These are phyloP conservation scores for Mizuhopecten yessoensis DNA, from an alignment of 1,140 invertebrate genomes.

Conservation along the genomic window DNA sequence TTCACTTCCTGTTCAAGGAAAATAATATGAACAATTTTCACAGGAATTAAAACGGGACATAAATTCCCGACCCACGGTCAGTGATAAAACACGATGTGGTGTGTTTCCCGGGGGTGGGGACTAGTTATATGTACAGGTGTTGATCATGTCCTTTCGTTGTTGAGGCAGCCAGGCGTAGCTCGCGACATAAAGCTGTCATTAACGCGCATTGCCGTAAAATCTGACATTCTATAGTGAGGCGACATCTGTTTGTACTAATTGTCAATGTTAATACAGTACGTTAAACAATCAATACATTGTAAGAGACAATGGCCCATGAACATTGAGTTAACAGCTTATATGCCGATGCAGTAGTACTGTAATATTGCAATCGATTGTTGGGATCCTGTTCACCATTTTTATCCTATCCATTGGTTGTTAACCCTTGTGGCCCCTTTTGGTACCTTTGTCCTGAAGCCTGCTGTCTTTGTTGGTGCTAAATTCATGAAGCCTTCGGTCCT, in stretches of 20 bases:
- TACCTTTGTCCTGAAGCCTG: too few species aligned
- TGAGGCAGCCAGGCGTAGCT: not conserved
- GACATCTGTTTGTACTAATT: slow-evolving; percentile 8
- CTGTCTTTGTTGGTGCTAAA: too few species aligned
- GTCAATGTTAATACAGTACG: too few species aligned
- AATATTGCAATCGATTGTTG: too few species aligned
- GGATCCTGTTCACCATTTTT: too few species aligned
- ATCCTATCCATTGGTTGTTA: too few species aligned
- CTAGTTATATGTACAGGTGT: slow-evolving; percentile 8
- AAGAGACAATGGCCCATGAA: too few species aligned
- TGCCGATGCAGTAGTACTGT: too few species aligned
- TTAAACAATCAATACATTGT: not conserved
- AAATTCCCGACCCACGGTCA: too few species aligned
- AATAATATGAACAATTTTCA: not conserved
- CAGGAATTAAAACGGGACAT: not conserved
- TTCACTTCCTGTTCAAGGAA: not conserved
- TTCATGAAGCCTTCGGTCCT: too few species aligned
- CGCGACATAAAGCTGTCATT: not conserved
- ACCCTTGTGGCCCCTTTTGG: too few species aligned
- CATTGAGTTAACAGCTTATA: too few species aligned
- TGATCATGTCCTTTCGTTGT: not conserved
- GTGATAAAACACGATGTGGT: not conserved
- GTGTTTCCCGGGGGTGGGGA: slow-evolving; percentile 21
- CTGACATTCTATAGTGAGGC: not conserved
- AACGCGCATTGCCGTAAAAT: not conserved